Conservation (phyloP, 2,888 invertebrate species). For the Liposcelis brunnea region DNA sequence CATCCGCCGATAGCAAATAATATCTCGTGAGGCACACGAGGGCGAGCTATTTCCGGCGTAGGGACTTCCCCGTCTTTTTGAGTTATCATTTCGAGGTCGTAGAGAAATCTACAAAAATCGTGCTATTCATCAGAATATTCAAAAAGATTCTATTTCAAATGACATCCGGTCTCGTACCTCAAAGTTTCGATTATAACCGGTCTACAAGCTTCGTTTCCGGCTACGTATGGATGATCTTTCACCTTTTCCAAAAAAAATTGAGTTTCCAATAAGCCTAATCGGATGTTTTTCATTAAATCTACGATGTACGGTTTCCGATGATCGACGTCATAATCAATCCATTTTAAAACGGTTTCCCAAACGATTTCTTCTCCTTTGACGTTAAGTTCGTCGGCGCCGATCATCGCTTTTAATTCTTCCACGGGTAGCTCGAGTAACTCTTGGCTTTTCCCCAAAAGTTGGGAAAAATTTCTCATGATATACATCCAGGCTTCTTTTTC, state of each 20-base stretch:
- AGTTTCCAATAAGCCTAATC: conserved; percentile 69
- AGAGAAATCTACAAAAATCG: conserved; percentile 49
- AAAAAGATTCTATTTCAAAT: background rate
- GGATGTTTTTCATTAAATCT: conserved; percentile 59
- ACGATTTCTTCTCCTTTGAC: conserved; percentile 75
- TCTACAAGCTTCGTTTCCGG: conserved; percentile 62
- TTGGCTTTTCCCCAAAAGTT: conserved; percentile 49
- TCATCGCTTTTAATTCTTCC: conserved; percentile 55
- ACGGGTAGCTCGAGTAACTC: conserved; percentile 49
- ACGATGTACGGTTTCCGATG: conserved; percentile 56
- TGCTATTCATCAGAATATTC: too few species aligned
- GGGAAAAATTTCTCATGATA: conserved; percentile 56
- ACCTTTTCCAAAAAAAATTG: conserved; percentile 78
- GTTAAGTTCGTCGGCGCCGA: conserved; percentile 69
- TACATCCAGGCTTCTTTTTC: conserved; percentile 50
- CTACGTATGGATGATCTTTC: conserved; percentile 73
- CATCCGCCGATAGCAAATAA: conserved; percentile 71
- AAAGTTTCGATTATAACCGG: conserved; percentile 82
- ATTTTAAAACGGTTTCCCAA: conserved; percentile 70
- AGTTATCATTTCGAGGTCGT: conserved; percentile 78
- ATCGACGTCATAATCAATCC: conserved; percentile 68
- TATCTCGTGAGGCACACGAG: conserved; percentile 71
- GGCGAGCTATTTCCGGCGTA: conserved; percentile 59
- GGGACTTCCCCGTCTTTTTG: conserved; percentile 64
- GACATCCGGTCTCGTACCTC: conserved; percentile 31